Base-by-base conservation (phyloP, 1,140 invertebrate species). In the Eciton burchellii region DNA sequence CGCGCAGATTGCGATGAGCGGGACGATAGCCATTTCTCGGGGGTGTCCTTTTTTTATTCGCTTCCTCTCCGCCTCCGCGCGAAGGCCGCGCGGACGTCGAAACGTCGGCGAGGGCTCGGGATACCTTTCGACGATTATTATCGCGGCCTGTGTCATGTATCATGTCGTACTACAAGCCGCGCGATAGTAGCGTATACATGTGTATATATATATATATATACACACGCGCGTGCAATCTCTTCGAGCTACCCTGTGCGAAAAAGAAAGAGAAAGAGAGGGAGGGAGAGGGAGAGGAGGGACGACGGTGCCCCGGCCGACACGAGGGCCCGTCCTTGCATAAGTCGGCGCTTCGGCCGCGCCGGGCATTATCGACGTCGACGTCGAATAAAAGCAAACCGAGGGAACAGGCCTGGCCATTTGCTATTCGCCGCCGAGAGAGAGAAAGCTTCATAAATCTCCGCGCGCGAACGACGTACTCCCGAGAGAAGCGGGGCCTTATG, bases 361-460 rank as follows among this genome's bases (percentile, higher is more conserved):
- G 47, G 47, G 71, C 41, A 79, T 83, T 79, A 84, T 84, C 71
- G 70, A 66, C 82, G 49, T 12, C 19, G 19, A 35, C 35, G n/a
- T n/a, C n/a, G 43, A 82, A 87, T 87, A 84, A 88, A 88, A 82
- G 59, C 82, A 84, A 86, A 81, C 43, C 77, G 70, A 79, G 14
- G 66, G 60, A 74, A 56, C 29, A 45, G 45, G 29, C 57, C 35
- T 9, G 43, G 57, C 76, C 52, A 76, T 82, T 87, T 86, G 85
- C 83, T 89, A 82, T 82, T 86, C 86, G 84, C 82, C 82, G 86
- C 65, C 62, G 43, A 82, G 88, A 65, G 88, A 65, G 90, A 91
- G 91, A 92, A 91, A 92, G 91, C 89, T 92, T 91, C 89, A 90
- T 92, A 92, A 91, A 92, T 92, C 89, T 89, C 79, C 29, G 35